These are phyloP conservation scores for Bathynomus jamesi DNA, from an alignment of 1,140 invertebrate genomes.

Conservation along the genomic window DNA sequence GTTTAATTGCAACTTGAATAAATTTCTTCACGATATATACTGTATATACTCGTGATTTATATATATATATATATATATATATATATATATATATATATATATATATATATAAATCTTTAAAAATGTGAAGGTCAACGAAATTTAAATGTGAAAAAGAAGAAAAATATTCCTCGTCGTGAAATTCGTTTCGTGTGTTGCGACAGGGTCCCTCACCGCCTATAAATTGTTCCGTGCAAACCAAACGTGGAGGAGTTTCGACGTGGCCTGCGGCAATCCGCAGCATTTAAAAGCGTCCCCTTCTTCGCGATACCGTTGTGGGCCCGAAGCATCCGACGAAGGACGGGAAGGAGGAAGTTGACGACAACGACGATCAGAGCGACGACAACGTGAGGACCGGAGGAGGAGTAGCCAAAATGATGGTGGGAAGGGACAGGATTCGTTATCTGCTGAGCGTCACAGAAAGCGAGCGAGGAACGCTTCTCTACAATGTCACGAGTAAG, in stretches of 20 bases:
- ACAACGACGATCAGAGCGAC: background rate
- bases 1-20: too few relatives aligned
- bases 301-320: background rate
- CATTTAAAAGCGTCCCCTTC: background rate
- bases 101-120: background rate
- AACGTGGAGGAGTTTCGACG: conserved; percentile 12
- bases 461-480: background rate
- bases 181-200: too few relatives aligned
- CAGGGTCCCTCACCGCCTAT: background rate
- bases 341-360: too few relatives aligned
- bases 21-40: too few relatives aligned
- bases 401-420: background rate
- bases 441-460: background rate
- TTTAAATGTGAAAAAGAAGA: too few relatives aligned
- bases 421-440: background rate
- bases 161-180: too few relatives aligned
- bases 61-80: background rate
- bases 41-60: background rate
- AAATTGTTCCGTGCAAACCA: conserved; percentile 14
- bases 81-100: background rate
- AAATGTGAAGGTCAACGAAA: too few relatives aligned
- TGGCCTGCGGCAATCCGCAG: background rate
- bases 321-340: background rate
- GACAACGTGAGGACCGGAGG: background rate
- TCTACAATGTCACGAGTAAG: background rate